Evolutionary conservation across 2,113 vertebrate species (phyloP), one percentile per base, ranked within the genome.

Genomic region (Spheniscus mendiculus): DNA sequence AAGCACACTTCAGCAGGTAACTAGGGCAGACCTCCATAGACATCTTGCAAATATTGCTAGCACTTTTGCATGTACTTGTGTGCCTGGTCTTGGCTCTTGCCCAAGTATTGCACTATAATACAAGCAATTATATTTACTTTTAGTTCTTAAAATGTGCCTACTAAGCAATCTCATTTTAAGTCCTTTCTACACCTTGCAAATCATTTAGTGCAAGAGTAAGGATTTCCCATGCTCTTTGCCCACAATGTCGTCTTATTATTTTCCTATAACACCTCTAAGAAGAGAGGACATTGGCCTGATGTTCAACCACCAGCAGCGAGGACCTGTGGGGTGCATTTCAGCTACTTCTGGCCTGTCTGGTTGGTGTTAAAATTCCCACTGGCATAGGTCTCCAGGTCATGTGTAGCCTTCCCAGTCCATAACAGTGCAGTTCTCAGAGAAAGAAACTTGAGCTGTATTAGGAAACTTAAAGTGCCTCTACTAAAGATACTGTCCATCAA

Each of bases 401-500:
- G 25, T 29, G 38, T 63, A 74, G 50, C 74, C 47, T 93, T 92
- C 70, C 26, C 26, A 36, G 84, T 8, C 30, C 34, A 2, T 9
- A 87, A 50, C 32, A 40, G 76, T 10, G 52, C 69, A 47, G 42
- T 83, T 62, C n/a, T 70, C 26, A 13, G 70, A 80, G 84, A 55
- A 77, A 73, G 53, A 90, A 67, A 52, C 69, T 95, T 55, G 59
- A 91, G 22, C 73, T 83, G 44, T 55, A 7, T 87, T 47, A 67
- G 83, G 56, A 87, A 90, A 47, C 62, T 63, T 80, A 30, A 72
- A 93, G 59, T 53, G 32, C 62, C 66, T 93, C 47, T 58, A 14
- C 67, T 88, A 44, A 93, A 73, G 82, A 62, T 80, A 17, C 91
- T 83, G 79, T 93, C 96, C 78, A 63, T 95, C 89, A 95, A 72